Evolutionary conservation across 2,797 vertebrate species (phyloP).

Genomic region (Halcyon chelicuti): DNA sequence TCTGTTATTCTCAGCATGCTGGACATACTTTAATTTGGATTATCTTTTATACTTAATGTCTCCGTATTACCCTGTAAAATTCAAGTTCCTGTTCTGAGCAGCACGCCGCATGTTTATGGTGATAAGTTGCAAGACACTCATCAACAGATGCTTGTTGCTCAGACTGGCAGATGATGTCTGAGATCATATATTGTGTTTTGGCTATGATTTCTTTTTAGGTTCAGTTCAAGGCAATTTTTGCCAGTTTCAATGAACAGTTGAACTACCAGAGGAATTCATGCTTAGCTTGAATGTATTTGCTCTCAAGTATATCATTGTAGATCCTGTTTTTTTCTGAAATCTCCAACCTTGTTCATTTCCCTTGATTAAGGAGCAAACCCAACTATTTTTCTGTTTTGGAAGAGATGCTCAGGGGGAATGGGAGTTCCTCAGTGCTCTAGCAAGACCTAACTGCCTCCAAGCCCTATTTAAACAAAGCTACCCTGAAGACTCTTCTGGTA

Average conservation of each 20-base stretch:
- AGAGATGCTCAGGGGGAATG: accelerated
- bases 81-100: neutral
- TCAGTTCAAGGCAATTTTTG: neutral
- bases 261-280: neutral
- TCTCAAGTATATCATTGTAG: neutral
- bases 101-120: neutral
- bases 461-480: neutral
- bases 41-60: neutral
- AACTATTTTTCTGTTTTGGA: neutral
- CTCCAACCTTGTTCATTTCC: neutral
- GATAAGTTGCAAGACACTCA: neutral
- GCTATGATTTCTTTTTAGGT: neutral
- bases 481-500: neutral
- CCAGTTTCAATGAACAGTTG: neutral
- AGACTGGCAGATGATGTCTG: neutral
- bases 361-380: neutral
- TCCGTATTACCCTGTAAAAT: neutral
- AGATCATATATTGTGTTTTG: neutral
- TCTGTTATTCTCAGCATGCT: neutral
- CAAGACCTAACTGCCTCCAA: neutral
- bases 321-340: neutral
- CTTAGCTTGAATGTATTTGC: neutral
- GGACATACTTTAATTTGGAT: neutral
- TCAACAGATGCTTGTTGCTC: slow-evolving; percentile 11
- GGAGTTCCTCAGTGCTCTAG: neutral